phyloP scores from a whole-genome alignment of 2,797 vertebrate genomes.

The Cyclura pinguis region DNA sequence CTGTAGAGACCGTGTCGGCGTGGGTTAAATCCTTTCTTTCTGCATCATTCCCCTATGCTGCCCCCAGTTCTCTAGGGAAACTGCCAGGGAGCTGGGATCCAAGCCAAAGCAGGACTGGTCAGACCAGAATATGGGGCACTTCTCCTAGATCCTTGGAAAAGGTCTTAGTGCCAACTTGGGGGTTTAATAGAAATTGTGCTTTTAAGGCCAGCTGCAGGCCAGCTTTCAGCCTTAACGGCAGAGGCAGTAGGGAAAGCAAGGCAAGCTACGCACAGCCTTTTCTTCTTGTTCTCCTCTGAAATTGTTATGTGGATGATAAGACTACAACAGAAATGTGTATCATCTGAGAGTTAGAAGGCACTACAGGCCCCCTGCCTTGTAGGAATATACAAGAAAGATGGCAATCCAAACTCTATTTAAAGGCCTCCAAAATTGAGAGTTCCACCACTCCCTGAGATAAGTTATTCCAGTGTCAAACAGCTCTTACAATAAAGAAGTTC shows the following conservation, averaged over 20 bases:
- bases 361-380: no score
- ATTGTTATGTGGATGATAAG: background rate
- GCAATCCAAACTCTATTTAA: no score
- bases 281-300: background rate
- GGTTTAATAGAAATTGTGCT: background rate
- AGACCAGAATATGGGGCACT: constrained; percentile 12
- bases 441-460: no score
- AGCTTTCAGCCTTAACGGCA: background rate
- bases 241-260: background rate
- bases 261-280: background rate
- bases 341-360: no score
- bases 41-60: background rate
- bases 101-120: constrained; percentile 3
- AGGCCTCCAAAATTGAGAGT: no score
- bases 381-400: no score
- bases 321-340: background rate
- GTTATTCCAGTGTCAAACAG: no score
- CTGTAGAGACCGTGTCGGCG: background rate
- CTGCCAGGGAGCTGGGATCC: constrained; percentile 31
- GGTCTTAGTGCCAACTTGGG: background rate
- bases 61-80: constrained; percentile 34
- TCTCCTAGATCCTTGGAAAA: background rate
- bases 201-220: background rate
- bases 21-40: constrained; percentile 7
- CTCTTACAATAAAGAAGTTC: no score